Conservation (phyloP, 2,888 invertebrate species). For the Lycocerus yunnanus region DNA sequence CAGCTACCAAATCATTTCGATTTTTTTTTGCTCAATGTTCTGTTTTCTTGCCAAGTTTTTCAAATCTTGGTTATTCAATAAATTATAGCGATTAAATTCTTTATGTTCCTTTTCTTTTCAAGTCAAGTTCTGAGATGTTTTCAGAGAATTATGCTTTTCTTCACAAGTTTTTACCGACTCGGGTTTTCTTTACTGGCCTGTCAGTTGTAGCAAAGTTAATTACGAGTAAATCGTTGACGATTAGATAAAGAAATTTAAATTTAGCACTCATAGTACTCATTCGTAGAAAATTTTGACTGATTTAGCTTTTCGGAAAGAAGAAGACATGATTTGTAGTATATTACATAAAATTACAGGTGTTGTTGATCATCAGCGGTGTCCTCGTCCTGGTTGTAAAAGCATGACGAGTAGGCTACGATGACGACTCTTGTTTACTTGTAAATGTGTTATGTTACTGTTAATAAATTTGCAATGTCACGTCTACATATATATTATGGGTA, state of each 20-base stretch:
- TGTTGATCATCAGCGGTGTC: slow-evolving; percentile 37
- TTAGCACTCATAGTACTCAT: neutral
- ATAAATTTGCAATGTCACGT: slow-evolving; percentile 34
- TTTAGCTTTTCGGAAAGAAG: neutral
- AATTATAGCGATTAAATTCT: no score
- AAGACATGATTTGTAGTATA: neutral
- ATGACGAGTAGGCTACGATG: slow-evolving; percentile 36
- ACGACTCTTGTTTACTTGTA: slow-evolving; percentile 44
- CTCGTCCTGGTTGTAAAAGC: slow-evolving; percentile 47
- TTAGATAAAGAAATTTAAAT: slow-evolving; percentile 5
- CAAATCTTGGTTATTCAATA: no score
- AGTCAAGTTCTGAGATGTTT: no score
- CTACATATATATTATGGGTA: no score
- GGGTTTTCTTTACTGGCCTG: no score
- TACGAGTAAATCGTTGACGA: slow-evolving; percentile 15
- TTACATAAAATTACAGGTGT: slow-evolving; percentile 17
- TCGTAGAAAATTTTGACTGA: neutral
- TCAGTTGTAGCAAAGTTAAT: no score
- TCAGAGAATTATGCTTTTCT: no score
- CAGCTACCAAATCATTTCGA: no score
- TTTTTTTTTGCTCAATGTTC: no score
- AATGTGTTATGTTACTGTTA: slow-evolving; percentile 17
- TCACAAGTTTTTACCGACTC: no score
- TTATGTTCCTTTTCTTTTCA: no score
- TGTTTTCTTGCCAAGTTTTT: no score